Evolutionary conservation across 1,140 invertebrate genomes (phyloP).

Genomic region (Xylocopa sonorina): DNA sequence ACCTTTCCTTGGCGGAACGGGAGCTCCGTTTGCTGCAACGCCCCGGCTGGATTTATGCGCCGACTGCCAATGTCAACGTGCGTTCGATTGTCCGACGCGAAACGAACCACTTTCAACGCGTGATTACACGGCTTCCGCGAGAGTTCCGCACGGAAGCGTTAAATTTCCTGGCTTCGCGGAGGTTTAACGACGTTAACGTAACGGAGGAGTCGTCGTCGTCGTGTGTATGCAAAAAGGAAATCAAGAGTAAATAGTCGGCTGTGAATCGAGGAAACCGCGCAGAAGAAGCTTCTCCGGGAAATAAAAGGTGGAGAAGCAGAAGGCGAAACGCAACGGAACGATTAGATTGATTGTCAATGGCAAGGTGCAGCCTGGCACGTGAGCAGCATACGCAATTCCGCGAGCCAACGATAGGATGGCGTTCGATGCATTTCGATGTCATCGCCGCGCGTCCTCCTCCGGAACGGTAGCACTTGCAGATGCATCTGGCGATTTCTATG

Average conservation of each 20-base stretch:
- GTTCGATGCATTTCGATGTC: conserved; percentile 48
- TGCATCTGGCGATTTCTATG: conserved; percentile 57
- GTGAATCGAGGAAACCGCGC: no score
- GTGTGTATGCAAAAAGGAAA: no score
- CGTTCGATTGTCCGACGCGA: conserved; percentile 52
- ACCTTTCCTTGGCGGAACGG: conserved; percentile 58
- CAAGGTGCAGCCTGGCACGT: conserved; percentile 1
- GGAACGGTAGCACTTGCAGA: conserved; percentile 24
- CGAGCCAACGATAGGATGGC: neutral
- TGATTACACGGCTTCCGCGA: neutral
- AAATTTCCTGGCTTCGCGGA: neutral
- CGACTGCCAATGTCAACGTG: conserved; percentile 63
- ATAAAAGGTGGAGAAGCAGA: neutral
- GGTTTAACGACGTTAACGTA: neutral
- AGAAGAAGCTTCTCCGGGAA: no score
- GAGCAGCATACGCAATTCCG: conserved; percentile 26
- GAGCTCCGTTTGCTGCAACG: conserved; percentile 55
- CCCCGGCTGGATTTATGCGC: conserved; percentile 62
- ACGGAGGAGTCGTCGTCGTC: neutral
- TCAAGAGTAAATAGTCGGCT: no score
- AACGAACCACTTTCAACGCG: conserved; percentile 40
- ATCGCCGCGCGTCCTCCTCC: conserved; percentile 34
- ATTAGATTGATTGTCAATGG: neutral
- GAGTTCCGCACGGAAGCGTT: neutral
- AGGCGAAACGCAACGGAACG: neutral